These are phyloP conservation scores for Spilosoma lubricipeda DNA, from an alignment of 2,888 invertebrate genomes.

Conservation along the genomic window DNA sequence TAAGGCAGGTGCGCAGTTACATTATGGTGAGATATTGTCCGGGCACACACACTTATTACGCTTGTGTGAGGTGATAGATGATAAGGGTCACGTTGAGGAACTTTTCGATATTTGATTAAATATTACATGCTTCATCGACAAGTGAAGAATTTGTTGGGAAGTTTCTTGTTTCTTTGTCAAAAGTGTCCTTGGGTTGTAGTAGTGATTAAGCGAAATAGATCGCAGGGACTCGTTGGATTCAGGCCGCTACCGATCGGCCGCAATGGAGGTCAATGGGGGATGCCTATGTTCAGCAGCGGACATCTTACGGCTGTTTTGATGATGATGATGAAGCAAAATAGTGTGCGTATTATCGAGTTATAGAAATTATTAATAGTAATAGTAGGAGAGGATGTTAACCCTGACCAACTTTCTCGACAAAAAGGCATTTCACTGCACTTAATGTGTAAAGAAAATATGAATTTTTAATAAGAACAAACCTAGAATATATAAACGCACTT, in stretches of 20 bases:
- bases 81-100: constrained; percentile 59
- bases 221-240: too few relatives aligned
- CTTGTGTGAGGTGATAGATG: constrained; percentile 56
- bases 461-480: neutral
- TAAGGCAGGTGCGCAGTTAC: constrained; percentile 47
- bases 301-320: too few relatives aligned
- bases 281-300: too few relatives aligned
- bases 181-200: neutral
- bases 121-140: neutral
- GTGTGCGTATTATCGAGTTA: neutral
- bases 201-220: neutral
- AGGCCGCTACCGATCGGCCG: too few relatives aligned
- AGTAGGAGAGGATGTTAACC: neutral
- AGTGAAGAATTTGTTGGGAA: neutral
- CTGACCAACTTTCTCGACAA: neutral
- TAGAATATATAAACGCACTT: too few relatives aligned
- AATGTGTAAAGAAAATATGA: neutral
- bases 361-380: neutral
- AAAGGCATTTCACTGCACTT: neutral
- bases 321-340: neutral
- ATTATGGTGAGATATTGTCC: constrained; percentile 41
- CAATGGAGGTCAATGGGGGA: too few relatives aligned
- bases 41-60: constrained; percentile 30
- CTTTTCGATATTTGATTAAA: constrained; percentile 48
- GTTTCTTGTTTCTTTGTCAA: neutral